Conservation (phyloP, 35 echinoderm and acorn worm genomes). For the Ptychodera flava region DNA sequence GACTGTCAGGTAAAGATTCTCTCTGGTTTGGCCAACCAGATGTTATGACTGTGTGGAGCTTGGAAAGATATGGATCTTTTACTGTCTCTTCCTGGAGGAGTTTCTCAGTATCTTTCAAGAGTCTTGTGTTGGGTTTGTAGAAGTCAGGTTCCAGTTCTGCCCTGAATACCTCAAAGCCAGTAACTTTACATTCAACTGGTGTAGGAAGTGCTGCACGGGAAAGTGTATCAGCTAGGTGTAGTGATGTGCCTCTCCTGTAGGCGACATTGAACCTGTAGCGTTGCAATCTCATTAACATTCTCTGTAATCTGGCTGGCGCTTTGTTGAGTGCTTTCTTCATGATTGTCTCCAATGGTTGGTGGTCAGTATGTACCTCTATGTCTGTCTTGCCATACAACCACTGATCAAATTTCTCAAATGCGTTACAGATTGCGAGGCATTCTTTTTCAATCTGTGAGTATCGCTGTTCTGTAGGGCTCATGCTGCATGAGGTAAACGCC, state of each 20-base stretch:
- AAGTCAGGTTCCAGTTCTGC: background rate
- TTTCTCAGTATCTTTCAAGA: background rate
- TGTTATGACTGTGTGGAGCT: slow-evolving; percentile 36
- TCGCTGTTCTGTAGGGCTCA: slow-evolving; percentile 32
- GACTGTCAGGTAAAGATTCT: slow-evolving; percentile 9
- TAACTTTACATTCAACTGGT: background rate
- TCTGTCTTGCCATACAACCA: slow-evolving; percentile 37
- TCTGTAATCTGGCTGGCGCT: slow-evolving; percentile 46
- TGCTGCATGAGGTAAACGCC: slow-evolving; percentile 51
- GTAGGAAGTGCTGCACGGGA: background rate
- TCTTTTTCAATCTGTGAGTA: slow-evolving; percentile 76
- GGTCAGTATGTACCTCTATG: slow-evolving; percentile 27
- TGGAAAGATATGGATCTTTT: too few relatives aligned
- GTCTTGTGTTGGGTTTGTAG: background rate
- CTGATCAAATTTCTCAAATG: slow-evolving; percentile 58
- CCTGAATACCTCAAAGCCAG: background rate
- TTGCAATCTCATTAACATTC: slow-evolving; percentile 52
- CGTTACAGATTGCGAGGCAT: slow-evolving; percentile 43
- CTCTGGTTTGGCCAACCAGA: slow-evolving; percentile 64
- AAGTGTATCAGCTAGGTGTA: slow-evolving; percentile 35
- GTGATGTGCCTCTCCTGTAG: slow-evolving; percentile 13
- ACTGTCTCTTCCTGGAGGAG: too few relatives aligned
- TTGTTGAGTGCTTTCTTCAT: slow-evolving; percentile 27
- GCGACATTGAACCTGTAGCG: slow-evolving; percentile 13
- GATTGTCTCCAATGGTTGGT: slow-evolving; percentile 42